Evolutionary conservation across 2,797 vertebrate genomes (phyloP).

Genomic region (Fistularia tabacaria): DNA sequence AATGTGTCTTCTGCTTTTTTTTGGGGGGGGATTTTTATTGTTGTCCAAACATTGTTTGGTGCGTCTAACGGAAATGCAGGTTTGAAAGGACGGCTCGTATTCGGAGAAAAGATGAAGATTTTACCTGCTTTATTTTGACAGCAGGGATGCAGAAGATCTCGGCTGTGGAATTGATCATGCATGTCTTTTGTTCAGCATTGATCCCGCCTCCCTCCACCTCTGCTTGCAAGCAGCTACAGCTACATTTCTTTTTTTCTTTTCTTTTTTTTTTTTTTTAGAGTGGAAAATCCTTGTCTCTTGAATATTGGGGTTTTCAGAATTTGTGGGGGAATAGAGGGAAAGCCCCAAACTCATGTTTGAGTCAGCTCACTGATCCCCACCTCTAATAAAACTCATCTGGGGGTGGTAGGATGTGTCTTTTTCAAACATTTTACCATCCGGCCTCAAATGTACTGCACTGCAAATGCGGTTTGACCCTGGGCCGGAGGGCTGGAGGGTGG

Average conservation of each 20-base stretch:
- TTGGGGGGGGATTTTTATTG: not conserved
- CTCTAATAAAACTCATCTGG: not conserved
- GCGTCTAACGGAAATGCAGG: no score
- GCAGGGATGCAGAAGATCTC: constrained; percentile 19
- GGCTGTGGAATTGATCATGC: constrained; percentile 45
- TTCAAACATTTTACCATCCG: no score
- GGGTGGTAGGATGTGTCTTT: no score
- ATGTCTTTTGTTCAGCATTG: constrained; percentile 63
- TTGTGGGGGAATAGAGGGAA: no score
- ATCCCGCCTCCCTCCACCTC: constrained; percentile 54
- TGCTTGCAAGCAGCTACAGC: constrained; percentile 5
- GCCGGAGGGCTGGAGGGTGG: no score
- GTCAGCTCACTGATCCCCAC: not conserved
- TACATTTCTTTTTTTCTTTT: no score
- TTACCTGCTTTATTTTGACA: constrained; percentile 39
- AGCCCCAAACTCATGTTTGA: no score
- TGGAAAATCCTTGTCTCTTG: constrained; percentile 12
- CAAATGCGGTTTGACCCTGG: no score
- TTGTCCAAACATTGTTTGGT: no score
- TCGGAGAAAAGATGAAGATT: not conserved
- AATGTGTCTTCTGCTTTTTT: not conserved
- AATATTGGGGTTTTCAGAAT: not conserved
- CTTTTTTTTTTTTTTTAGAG: constrained; percentile 7
- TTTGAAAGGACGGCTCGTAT: no score
- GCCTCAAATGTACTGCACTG: no score